Evolutionary conservation across 53 echinoderm and acorn worm genomes (phyloP).

Genomic region (Paracentrotus lividus): DNA sequence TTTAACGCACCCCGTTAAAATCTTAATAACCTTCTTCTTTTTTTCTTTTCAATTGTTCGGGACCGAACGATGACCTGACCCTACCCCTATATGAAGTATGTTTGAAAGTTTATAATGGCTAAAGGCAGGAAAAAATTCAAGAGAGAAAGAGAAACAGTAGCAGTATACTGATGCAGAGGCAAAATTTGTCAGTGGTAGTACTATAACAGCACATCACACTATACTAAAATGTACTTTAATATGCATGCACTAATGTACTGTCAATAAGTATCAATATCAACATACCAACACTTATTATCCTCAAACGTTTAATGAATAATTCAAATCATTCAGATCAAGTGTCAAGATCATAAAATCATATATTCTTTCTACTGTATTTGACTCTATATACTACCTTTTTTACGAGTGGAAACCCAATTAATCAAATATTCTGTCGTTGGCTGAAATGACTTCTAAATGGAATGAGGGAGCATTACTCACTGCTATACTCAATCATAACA

Average conservation of each 20-base stretch:
- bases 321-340: background rate
- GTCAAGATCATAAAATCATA: background rate
- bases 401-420: background rate
- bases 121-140: too few species aligned
- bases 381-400: background rate
- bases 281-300: background rate
- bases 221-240: too few species aligned
- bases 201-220: too few species aligned
- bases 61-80: too few species aligned
- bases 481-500: constrained; percentile 2
- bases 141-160: too few species aligned
- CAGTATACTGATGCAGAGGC: too few species aligned
- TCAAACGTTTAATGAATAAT: background rate
- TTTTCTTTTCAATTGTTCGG: too few species aligned
- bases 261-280: background rate
- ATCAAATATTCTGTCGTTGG: background rate
- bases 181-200: too few species aligned
- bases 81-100: too few species aligned
- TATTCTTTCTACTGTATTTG: background rate
- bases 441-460: constrained; percentile 8
- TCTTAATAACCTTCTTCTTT: too few species aligned
- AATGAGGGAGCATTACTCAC: background rate
- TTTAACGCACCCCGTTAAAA: too few species aligned
- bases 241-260: background rate
- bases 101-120: too few species aligned